Evolutionary conservation across 2,888 invertebrate species (phyloP), one percentile per base, ranked within the genome.

Genomic region (Drosophila differens): DNA sequence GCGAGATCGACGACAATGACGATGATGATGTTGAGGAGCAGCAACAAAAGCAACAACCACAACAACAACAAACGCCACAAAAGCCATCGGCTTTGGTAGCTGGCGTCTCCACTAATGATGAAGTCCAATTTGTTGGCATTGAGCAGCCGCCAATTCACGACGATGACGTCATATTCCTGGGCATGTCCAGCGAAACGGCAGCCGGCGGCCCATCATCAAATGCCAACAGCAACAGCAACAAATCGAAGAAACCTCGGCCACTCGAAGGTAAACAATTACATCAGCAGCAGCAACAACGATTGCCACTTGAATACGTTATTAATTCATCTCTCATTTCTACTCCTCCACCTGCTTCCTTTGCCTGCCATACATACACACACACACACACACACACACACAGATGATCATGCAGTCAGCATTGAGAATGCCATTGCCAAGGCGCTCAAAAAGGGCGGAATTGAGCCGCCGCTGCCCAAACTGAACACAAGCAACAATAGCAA

Each of bases 381-480:
- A 30, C 49, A 35, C 47, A 89, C 22, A 33, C 12, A 22, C 32
- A 22, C 16, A 57, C 35, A 39, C 47, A 89, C 39, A 91, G 97
- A 97, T 91, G 97, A 97, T 94, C 97, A 96, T 94, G 97, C 97
- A 25, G 95, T 96, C 59, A 96, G 95, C 89, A 95, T 97, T 81
- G 97, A 97, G 92, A 96, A 96, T 91, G 96, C 96, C 16, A 95
- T 97, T 76, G 95, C 96, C 68, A 96, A 95, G 72, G 96, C 95
- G 12, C 94, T 97, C 91, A 96, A 96, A 81, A 96, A 96, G 91
- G 95, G 95, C 82, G 95, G 95, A 32, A 94, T 94, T 39, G 93
- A 93, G 65, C 92, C 93, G 19, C 87, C 92, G 4, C 79, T 91
- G 81, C 89, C 93, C 4, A 91, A 92, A 72, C 80, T 92, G 0